Base-by-base conservation (phyloP, 2,113 vertebrate genomes). In the Danionella cerebrum region DNA sequence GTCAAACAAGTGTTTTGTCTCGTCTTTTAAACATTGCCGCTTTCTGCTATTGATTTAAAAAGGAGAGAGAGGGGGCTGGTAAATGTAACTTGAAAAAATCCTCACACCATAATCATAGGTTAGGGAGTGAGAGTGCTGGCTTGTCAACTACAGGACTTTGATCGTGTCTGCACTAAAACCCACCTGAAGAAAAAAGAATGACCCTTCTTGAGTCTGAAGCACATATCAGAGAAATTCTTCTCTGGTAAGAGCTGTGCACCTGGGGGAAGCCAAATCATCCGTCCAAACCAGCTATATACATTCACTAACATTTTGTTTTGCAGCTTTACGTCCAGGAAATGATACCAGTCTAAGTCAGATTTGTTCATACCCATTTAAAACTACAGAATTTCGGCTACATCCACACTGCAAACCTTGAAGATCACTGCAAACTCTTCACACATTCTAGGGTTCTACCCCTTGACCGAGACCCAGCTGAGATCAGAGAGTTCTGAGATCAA, bases 281-380 rank as follows among this genome's bases (percentile, higher is more conserved):
- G 24, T 21, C 24, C 24, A 33, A 55, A 59, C 35, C 27, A 25
- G 35, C 21, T n/a, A n/a, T n/a, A n/a, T n/a, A n/a, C n/a, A n/a
- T 42, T 35, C 35, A 27, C 21, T 1, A 41, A 14, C n/a, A 4
- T 42, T n/a, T n/a, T n/a, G n/a, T n/a, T n/a, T n/a, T n/a, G n/a
- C n/a, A n/a, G n/a, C n/a, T n/a, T n/a, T n/a, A n/a, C n/a, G n/a
- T n/a, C n/a, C n/a, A n/a, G n/a, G n/a, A n/a, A n/a, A n/a, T n/a
- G n/a, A n/a, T n/a, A n/a, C n/a, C n/a, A n/a, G n/a, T n/a, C n/a
- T n/a, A n/a, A n/a, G n/a, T n/a, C 16, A 18, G 64, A 75, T 79
- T 83, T 81, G 13, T 25, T 85, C 80, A 80, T 80, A 81, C 77
- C 52, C n/a, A n/a, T n/a, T n/a, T n/a, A n/a, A n/a, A n/a, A n/a